Evolutionary conservation across 2,888 invertebrate genomes (phyloP).

Genomic region (Scotopteryx bipunctaria): DNA sequence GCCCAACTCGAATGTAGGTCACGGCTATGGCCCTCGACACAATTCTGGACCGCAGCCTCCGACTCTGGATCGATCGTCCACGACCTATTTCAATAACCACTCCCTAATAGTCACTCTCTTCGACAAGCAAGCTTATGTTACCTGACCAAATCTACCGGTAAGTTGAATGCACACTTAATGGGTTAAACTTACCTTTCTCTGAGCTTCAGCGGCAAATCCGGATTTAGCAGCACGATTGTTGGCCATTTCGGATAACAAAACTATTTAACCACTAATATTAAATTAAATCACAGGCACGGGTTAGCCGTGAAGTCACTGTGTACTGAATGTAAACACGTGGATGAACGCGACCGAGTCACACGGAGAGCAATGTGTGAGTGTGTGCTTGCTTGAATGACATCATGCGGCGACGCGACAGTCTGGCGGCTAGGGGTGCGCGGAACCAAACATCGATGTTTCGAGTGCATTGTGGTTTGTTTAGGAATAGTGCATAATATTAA

Average conservation of each 20-base stretch:
- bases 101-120: constrained; percentile 36
- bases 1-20: constrained; percentile 62
- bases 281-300: constrained; percentile 76
- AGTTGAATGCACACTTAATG: constrained; percentile 22
- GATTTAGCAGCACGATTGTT: constrained; percentile 93
- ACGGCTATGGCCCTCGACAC: constrained; percentile 69
- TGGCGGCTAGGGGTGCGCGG: constrained; percentile 40
- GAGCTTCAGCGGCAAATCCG: constrained; percentile 98
- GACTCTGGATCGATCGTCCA: constrained; percentile 73
- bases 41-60: constrained; percentile 76
- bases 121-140: not conserved
- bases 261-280: constrained; percentile 57
- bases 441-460: constrained; percentile 38
- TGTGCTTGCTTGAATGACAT: constrained; percentile 76
- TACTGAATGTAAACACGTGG: constrained; percentile 75
- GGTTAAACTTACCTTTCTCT: constrained; percentile 91
- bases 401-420: constrained; percentile 60
- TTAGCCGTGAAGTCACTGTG: constrained; percentile 71
- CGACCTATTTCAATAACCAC: constrained; percentile 50
- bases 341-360: constrained; percentile 56
- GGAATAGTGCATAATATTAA: not conserved
- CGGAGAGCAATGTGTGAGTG: constrained; percentile 72
- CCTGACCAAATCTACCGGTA: constrained; percentile 14
- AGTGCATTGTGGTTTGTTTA: not conserved
- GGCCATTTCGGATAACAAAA: constrained; percentile 85